These are phyloP conservation scores for Pseudomugil tenellus DNA, from an alignment of 2,797 vertebrate genomes.

Conservation along the genomic window DNA sequence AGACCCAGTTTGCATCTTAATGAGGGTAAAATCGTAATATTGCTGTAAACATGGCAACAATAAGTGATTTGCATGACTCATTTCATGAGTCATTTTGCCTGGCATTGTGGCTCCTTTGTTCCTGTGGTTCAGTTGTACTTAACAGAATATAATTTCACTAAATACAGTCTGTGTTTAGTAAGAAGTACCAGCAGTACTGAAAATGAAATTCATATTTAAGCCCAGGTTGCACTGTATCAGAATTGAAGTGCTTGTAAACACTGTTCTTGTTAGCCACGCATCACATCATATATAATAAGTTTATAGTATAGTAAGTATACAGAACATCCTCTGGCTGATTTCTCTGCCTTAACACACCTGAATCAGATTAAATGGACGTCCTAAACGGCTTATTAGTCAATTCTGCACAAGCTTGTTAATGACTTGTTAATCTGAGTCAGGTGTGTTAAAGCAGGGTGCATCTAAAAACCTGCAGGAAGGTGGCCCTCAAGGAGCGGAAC, in stretches of 20 bases:
- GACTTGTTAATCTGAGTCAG: not conserved
- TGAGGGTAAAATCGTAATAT: not conserved
- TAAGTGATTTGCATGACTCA: not conserved
- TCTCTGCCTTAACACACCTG: not conserved
- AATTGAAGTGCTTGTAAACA: not conserved
- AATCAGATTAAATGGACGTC: not conserved
- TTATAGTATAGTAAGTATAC: too few relatives aligned
- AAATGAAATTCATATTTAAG: not conserved
- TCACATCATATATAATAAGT: not conserved
- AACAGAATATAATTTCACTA: conserved; percentile 4
- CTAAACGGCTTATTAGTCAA: not conserved
- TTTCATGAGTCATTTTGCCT: conserved; percentile 6
- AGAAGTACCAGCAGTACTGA: not conserved
- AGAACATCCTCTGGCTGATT: not conserved
- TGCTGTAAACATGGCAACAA: not conserved
- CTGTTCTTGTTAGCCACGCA: conserved; percentile 8
- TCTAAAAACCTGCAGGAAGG: not conserved
- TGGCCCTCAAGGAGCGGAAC: not conserved
- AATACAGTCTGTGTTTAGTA: conserved; percentile 9
- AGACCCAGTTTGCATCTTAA: not conserved
- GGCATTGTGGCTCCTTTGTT: conserved; percentile 13
- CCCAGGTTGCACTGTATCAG: not conserved
- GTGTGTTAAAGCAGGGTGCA: not conserved
- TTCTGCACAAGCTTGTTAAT: not conserved
- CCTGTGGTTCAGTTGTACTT: not conserved